Percentiles rank a stretch among this genome's conserved stretches.
Conservation (phyloP, 2,797 vertebrate species). For the Poliocrania exsul region DNA sequence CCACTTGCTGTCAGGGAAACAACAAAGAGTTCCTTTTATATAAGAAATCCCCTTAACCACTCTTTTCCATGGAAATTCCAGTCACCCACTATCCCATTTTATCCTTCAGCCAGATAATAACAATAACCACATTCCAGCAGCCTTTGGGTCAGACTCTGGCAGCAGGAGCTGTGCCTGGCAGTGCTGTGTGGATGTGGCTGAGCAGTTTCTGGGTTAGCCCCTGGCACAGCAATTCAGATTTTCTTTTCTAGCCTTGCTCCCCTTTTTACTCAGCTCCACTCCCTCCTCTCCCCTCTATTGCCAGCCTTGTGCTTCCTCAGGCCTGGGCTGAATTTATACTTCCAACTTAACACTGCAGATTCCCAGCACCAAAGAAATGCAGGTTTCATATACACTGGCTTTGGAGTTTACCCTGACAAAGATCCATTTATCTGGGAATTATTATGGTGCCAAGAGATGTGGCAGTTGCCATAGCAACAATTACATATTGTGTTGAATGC, state of each 20-base stretch:
- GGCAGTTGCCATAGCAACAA: slow-evolving; percentile 40
- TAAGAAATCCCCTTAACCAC: not conserved
- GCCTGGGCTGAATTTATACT: not conserved
- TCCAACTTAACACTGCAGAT: not conserved
- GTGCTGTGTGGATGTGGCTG: not conserved
- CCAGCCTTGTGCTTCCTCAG: not conserved
- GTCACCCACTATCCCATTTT: not conserved
- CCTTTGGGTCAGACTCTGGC: not conserved
- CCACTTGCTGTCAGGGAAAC: not conserved
- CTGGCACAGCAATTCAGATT: fast-evolving
- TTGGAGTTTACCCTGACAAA: slow-evolving; percentile 33
- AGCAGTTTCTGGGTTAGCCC: not conserved
- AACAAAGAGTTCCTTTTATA: not conserved
- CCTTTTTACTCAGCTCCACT: not conserved
- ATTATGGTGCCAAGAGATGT: slow-evolving; percentile 43
- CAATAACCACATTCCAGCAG: not conserved
- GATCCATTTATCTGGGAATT: slow-evolving; percentile 45
- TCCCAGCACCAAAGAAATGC: not conserved
- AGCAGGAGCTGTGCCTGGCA: not conserved
- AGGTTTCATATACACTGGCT: slow-evolving; percentile 3
- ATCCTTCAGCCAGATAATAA: not conserved
- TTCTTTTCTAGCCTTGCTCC: fast-evolving
- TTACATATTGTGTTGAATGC: slow-evolving; percentile 53
- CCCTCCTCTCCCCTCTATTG: not conserved
- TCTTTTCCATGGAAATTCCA: not conserved